Evolutionary conservation across 2,113 vertebrate species (phyloP), one percentile per base, ranked within the genome.

Genomic region (Athene noctua): DNA sequence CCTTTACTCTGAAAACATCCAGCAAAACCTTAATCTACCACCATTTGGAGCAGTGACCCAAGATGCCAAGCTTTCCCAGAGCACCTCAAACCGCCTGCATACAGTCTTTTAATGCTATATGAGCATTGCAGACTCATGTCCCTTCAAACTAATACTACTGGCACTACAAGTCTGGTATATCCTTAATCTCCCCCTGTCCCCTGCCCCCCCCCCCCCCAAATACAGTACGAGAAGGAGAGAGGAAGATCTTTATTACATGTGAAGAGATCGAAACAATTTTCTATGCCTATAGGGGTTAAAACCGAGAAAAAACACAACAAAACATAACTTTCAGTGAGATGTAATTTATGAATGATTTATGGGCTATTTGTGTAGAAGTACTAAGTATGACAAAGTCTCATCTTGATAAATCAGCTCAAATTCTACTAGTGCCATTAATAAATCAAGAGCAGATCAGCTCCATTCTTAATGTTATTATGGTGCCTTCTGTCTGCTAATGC

Each of bases 391-490:
- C 89, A 72, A 87, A 67, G 68, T 68, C 65, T 82, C 58, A 92
- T 89, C 83, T 94, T 89, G 88, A 95, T 94, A 92, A 94, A 94
- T 89, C 77, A 77, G 68, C 65, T 94, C 88, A 86, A 82, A 95
- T 97, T 97, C 91, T 91, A 89, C 78, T 40, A 82, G 49, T n/a
- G 58, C 47, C 80, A 54, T 92, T 81, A 94, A 92, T 68, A 94
- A 94, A 96, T 89, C 74, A 84, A 74, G 58, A 70, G 34, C 47
- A 67, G 88, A 66, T 83, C 91, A 90, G 46, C 66, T 94, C 80
- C 58, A 61, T 79, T 89, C 74, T 85, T 85, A 47, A 54, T 38
- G 59, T 63, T 92, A 27, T 93, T 94, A 89, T 20, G 29, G 59
- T 85, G 89, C 66, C 77, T 96, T 91, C 79, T 92, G 83, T 92